Base-by-base conservation (phyloP, 1,140 invertebrate genomes). In the Thalassaphorura encarpata region DNA sequence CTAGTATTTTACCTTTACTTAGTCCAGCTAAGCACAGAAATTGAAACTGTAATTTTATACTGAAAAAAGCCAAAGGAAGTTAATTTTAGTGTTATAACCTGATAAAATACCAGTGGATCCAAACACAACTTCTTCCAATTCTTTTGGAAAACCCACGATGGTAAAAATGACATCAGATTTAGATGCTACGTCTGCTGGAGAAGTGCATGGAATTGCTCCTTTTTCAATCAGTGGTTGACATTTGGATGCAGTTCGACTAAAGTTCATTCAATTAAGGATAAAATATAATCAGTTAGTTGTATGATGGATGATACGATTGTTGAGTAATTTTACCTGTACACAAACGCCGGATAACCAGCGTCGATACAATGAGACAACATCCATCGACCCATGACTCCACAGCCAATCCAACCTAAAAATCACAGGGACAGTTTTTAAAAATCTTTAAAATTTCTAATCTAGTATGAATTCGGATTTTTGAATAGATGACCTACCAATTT, bases 351-450 rank as follows among this genome's bases (percentile, higher is more conserved):
- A 45, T 58, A 53, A 24, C 56, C 56, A 15, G 56, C 56, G 18
- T 58, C 56, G 49, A 58, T 58, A 23, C 49, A 52, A 42, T 58
- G 56, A 18, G 52, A 50, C 15, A 31, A 27, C 56, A 58, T 58
- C 50, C 49, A 58, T 19, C 56, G 28, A 23, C 56, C 56, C 56
- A 58, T 58, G 0, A 58, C 51, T 19, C 56, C 56, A 29, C 56
- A 58, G 5, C 56, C 56, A 16, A 58, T 58, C 56, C 56, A 58
- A n/a, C 56, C 56, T 58, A 26, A 28, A 43, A 52, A 40, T 19
- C 29, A 47, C 8, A 11, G 42, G 18, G 11, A 36, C 33, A 36
- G 33, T 11, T 11, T 11, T 11, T 11, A 11, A 11, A 36, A 36
- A 36, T 36, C 33, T 11, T 11, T 36, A 11, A 36, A 36, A 11